These are phyloP conservation scores for Eugnorisma glareosa DNA, from an alignment of 2,888 invertebrate species.

Conservation along the genomic window DNA sequence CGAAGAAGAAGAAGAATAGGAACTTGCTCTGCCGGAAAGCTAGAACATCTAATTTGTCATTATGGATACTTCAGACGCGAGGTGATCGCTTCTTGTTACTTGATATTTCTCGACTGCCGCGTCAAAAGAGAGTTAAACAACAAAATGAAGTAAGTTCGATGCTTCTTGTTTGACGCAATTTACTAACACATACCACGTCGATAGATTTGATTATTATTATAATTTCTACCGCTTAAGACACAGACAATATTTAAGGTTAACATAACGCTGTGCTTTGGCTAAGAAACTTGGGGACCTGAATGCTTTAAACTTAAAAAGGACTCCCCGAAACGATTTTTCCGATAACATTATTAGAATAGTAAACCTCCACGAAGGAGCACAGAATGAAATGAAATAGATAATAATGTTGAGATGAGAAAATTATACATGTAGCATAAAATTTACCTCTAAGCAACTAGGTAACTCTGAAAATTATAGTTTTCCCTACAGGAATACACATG, in stretches of 20 bases:
- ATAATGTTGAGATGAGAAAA: not conserved
- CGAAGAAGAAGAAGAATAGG: not conserved
- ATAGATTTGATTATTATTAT: not conserved
- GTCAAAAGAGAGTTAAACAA: not conserved
- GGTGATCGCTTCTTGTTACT: not conserved
- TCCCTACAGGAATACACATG: not conserved
- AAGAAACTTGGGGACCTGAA: not conserved
- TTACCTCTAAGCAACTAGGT: not conserved
- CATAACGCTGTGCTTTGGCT: not conserved
- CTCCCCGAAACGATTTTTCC: not conserved
- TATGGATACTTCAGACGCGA: not conserved
- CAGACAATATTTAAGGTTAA: not conserved
- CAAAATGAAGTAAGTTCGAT: not conserved
- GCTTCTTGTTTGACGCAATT: not conserved
- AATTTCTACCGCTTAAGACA: not conserved
- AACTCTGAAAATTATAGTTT: conserved; percentile 12
- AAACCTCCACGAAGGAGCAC: not conserved
- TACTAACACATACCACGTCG: not conserved
- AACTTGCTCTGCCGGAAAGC: not conserved
- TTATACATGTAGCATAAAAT: not conserved
- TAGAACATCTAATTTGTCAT: not conserved
- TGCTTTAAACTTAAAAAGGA: not conserved
- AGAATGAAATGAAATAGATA: not conserved
- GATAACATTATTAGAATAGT: not conserved
- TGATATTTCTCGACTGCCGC: no score